A percentile compares a stretch with the other conserved stretches of the same genome.
Conservation (phyloP, 2,113 vertebrate genomes). For the Aix galericulata region DNA sequence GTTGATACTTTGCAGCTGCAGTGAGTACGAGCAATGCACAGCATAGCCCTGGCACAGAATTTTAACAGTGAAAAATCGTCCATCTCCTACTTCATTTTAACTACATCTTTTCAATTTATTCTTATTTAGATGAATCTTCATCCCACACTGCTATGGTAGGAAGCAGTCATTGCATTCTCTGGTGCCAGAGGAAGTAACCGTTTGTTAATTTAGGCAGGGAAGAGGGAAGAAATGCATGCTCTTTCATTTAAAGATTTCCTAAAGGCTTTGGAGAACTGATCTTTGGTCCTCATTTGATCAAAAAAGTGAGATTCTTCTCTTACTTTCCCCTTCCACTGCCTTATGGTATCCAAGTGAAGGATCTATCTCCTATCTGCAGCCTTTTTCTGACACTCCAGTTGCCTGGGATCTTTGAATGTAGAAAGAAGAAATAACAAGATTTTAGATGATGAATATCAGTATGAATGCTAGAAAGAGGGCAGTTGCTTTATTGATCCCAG, state of each 20-base stretch:
- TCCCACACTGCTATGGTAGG: neutral
- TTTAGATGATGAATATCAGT: neutral
- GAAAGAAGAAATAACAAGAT: neutral
- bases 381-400: neutral
- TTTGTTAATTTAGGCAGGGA: neutral
- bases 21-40: neutral
- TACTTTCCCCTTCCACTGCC: neutral
- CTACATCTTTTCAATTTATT: neutral
- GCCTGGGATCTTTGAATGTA: neutral
- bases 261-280: neutral
- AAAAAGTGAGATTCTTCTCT: neutral
- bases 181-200: neutral
- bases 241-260: neutral
- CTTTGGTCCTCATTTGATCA: neutral
- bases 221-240: neutral
- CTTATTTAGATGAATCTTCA: neutral
- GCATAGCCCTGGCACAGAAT: neutral
- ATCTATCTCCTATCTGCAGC: neutral
- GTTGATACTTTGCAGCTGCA: neutral
- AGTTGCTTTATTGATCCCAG: constrained; percentile 7
- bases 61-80: neutral
- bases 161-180: neutral
- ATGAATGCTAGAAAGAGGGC: neutral
- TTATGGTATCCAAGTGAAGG: neutral
- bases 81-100: neutral